Conservation (phyloP, 2,797 vertebrate species). For the Galagoides demidoff region DNA sequence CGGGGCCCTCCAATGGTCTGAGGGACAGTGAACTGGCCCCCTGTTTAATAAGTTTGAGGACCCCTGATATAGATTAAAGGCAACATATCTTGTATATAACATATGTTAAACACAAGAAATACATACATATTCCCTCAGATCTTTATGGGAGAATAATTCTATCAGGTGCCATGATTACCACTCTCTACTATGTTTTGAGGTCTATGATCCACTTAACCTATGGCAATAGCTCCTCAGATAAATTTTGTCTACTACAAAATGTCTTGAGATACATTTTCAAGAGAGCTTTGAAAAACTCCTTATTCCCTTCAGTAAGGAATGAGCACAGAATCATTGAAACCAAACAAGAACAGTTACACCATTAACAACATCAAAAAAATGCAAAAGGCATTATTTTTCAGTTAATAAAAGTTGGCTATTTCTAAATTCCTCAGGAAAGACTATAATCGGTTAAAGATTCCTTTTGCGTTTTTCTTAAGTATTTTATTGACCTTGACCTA, state of each 20-base stretch:
- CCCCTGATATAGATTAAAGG: slow-evolving; percentile 22
- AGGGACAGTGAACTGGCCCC: too few relatives aligned
- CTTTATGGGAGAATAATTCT: neutral
- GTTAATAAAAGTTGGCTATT: neutral
- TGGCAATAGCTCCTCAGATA: neutral
- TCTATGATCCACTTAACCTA: neutral
- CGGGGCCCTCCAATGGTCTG: too few relatives aligned
- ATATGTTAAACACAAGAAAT: neutral
- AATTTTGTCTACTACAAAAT: neutral
- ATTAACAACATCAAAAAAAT: slow-evolving; percentile 3
- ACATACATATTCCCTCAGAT: neutral
- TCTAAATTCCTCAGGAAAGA: slow-evolving; percentile 33
- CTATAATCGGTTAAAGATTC: neutral
- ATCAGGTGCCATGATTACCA: neutral
- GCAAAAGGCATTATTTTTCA: slow-evolving; percentile 48
- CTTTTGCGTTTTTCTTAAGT: neutral
- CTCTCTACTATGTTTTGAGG: neutral
- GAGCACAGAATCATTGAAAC: neutral
- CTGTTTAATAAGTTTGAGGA: too few relatives aligned
- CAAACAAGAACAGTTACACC: neutral
- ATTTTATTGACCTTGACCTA: neutral
- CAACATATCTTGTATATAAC: neutral
- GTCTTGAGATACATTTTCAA: slow-evolving; percentile 50
- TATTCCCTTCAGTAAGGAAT: neutral
- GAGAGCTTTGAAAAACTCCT: neutral